Base-by-base conservation (phyloP, 2,888 invertebrate genomes). In the Mimumesa dahlbomi region DNA sequence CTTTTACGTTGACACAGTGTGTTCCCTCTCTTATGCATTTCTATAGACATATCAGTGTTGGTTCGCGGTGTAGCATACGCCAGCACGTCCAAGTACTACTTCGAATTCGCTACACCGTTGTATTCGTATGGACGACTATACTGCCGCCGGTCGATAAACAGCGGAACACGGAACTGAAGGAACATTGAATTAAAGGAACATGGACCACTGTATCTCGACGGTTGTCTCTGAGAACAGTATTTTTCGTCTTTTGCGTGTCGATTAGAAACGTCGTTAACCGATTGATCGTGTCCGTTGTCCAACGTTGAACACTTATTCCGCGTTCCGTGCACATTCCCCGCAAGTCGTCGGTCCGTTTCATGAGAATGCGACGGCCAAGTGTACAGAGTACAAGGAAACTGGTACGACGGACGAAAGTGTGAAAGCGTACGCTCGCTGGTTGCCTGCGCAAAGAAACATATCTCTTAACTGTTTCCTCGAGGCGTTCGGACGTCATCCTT, bases 121-220 rank as follows among this genome's bases (percentile, higher is more conserved):
- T 49, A 53, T 40, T 71, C 45, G 49, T 54, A 72, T 49, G 50
- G 50, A 73, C 59, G 72, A 73, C 61, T 46, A 59, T 61, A 69
- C 66, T 66, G 76, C 65, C 73, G 53, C 67, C 76, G 82, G 76
- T 82, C 80, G 71, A 73, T 82, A 76, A 76, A 76, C 75, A 68
- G 66, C 62, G 82, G 76, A 82, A 83, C 75, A 71, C 73, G 83
- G 78, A 83, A 83, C 70, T 67, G 67, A 67, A 65, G n/a, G 34
- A 59, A 38, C 43, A 50, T 52, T 64, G 72, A 75, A 74, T 68
- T 40, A 45, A 49, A 52, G 80, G 82, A 83, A 83, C 65, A 66
- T 69, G 82, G 65, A 80, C 77, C 71, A 72, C 61, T 83, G 77
- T 82, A 69, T 81, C 75, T 79, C 67, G 71, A 74, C 72, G 54